Evolutionary conservation across 2,888 invertebrate genomes (phyloP).

Genomic region (Rapana venosa): DNA sequence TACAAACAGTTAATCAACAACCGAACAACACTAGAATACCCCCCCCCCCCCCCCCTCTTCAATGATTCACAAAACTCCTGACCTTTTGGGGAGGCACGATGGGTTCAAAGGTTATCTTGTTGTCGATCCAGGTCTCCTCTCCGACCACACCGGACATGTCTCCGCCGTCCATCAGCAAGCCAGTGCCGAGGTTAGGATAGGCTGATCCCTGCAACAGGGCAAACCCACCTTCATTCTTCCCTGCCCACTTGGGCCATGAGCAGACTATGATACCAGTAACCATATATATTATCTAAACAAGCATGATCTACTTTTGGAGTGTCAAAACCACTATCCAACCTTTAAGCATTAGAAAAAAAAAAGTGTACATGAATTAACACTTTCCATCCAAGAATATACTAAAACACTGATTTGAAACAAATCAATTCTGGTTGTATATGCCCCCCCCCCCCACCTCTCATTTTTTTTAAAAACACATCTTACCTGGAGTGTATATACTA

Average conservation of each 20-base stretch:
- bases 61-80: neutral
- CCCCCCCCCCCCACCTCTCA: too few relatives aligned
- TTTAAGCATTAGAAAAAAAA: too few relatives aligned
- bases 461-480: too few relatives aligned
- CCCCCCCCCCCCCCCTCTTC: too few relatives aligned
- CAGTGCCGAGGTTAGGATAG: constrained; percentile 43
- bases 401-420: too few relatives aligned
- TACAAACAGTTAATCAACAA: too few relatives aligned
- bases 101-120: constrained; percentile 68
- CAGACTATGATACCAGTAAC: neutral
- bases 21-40: too few relatives aligned
- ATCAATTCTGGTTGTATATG: too few relatives aligned
- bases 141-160: constrained; percentile 53
- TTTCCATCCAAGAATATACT: too few relatives aligned
- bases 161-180: constrained; percentile 44
- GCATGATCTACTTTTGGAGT: neutral
- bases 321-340: too few relatives aligned
- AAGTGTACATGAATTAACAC: too few relatives aligned
- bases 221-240: neutral
- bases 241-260: neutral
- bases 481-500: too few relatives aligned
- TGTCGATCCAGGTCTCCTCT: constrained; percentile 65
- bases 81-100: constrained; percentile 59
- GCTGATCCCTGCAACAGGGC: constrained; percentile 29
- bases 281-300: neutral